Percentiles rank a stretch among this genome's conserved stretches.
Evolutionary conservation across 1,140 invertebrate genomes (phyloP).

Genomic region (Camponotus pennsylvanicus): DNA sequence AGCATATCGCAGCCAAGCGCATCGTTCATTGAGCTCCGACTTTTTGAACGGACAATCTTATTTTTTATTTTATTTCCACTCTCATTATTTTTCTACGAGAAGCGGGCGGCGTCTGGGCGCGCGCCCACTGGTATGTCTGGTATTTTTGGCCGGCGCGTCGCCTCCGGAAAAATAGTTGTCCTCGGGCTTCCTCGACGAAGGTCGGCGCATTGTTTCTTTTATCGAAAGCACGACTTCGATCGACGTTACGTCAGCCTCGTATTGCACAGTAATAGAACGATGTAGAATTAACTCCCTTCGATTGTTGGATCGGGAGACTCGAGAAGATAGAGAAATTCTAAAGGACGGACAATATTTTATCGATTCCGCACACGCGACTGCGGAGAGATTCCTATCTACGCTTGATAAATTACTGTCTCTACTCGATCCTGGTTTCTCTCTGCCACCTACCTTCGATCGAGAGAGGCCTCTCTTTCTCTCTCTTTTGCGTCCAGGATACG

Average conservation of each 20-base stretch:
- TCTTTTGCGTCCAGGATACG: conserved; percentile 27
- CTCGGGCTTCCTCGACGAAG: not conserved
- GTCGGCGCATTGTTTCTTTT: too few relatives aligned
- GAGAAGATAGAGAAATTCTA: not conserved
- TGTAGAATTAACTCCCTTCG: not conserved
- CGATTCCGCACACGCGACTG: conserved; percentile 82
- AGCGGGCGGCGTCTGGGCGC: conserved; percentile 84
- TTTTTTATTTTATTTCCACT: conserved; percentile 49
- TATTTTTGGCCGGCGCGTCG: conserved; percentile 79
- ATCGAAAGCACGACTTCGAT: not conserved
- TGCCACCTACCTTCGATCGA: conserved; percentile 52
- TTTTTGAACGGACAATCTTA: conserved; percentile 60
- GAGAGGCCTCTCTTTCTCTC: not conserved
- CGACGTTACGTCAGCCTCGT: not conserved
- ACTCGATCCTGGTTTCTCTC: conserved; percentile 74
- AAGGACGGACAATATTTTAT: conserved; percentile 80
- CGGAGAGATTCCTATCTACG: conserved; percentile 84
- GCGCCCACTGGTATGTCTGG: conserved; percentile 85
- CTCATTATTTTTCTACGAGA: conserved; percentile 82
- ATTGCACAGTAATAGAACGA: not conserved
- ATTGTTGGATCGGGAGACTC: not conserved
- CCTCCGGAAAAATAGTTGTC: conserved; percentile 77
- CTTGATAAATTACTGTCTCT: conserved; percentile 85
- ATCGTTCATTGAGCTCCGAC: conserved; percentile 66
- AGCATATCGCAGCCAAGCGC: not conserved